Base-by-base conservation (phyloP, 2,797 vertebrate species). In the Aeoliscus strigatus region DNA sequence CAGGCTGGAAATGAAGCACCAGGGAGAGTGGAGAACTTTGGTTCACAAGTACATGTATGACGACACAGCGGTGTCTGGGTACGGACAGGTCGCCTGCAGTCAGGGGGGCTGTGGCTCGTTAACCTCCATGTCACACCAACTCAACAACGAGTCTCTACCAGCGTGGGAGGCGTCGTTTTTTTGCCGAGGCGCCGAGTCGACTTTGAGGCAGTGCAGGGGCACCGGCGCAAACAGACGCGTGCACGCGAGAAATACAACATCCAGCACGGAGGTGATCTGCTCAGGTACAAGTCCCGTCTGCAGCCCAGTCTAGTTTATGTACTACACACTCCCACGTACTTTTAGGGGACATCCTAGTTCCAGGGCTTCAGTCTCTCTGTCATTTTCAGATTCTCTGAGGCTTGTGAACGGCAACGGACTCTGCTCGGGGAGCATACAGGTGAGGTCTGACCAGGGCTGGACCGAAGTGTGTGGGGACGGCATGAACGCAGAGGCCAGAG, bases 81-180 rank as follows among this genome's bases (percentile, higher is more conserved):
- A 33, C n/a, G 60, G 36, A 11, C 4, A 38, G 9, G 24, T 56
- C 23, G 51, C 27, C 9, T 63, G 60, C 28, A 31, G 10, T 10
- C 60, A 63, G 27, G 39, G 46, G 21, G 52, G 23, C 10, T 63
- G 46, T 13, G 60, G 46, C n/a, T 46, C 51, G 9, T 18, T 23
- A 0, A 9, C 32, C n/a, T 40, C 46, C 4, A 1, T 52, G 8
- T 5, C 12, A 9, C 8, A 39, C 3, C 27, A n/a, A 4, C 4
- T 0, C 15, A 29, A 23, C n/a, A 17, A 6, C 4, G 11, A 8
- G 11, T 14, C n/a, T 0, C 27, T 4, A 13, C 35, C 34, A 2
- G 45, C 26, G 1, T 55, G 59, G 52, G 27, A 57, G 6, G 25
- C 18, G 2, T 0, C 17, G 8, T 38, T 51, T 6, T 1, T 0